phyloP scores from a whole-genome alignment of 1,140 invertebrate genomes.

The Ridgeia piscesae region DNA sequence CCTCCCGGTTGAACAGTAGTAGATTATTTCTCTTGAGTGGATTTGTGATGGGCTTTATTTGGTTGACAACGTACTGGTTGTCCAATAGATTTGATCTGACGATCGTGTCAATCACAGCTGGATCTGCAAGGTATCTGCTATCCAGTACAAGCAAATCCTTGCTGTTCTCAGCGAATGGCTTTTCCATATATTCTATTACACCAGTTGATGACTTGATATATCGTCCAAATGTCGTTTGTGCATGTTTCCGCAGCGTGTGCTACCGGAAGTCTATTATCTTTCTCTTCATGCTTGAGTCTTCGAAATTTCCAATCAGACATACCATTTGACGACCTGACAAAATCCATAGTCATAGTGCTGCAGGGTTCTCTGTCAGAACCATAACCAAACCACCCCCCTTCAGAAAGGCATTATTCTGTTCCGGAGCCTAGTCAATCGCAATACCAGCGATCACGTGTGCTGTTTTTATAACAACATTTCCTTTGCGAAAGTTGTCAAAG shows the following conservation, averaged over 20 bases:
- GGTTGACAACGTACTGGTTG: conserved; percentile 12
- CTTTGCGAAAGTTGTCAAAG: conserved; percentile 21
- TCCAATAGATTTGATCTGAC: neutral
- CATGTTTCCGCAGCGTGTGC: too few species aligned
- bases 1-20: conserved; percentile 6
- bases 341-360: conserved; percentile 39
- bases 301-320: conserved; percentile 33
- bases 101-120: conserved; percentile 3
- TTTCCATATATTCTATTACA: conserved; percentile 31
- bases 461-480: conserved; percentile 30
- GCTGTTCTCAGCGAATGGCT: conserved; percentile 33
- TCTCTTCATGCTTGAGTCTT: conserved; percentile 23
- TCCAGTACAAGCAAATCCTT: conserved; percentile 28
- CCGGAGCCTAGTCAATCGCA: conserved; percentile 38
- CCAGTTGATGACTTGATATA: conserved; percentile 26
- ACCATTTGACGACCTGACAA: conserved; percentile 36
- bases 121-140: conserved; percentile 17
- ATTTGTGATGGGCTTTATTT: neutral
- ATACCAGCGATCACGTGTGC: conserved; percentile 33
- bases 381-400: conserved; percentile 39
- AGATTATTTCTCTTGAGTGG: neutral
- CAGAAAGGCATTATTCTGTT: conserved; percentile 38
- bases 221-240: conserved; percentile 31
- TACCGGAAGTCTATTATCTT: conserved; percentile 22
- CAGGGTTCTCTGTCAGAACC: conserved; percentile 39